Evolutionary conservation across 2,797 vertebrate species (phyloP).

Genomic region (Dryobates pubescens): DNA sequence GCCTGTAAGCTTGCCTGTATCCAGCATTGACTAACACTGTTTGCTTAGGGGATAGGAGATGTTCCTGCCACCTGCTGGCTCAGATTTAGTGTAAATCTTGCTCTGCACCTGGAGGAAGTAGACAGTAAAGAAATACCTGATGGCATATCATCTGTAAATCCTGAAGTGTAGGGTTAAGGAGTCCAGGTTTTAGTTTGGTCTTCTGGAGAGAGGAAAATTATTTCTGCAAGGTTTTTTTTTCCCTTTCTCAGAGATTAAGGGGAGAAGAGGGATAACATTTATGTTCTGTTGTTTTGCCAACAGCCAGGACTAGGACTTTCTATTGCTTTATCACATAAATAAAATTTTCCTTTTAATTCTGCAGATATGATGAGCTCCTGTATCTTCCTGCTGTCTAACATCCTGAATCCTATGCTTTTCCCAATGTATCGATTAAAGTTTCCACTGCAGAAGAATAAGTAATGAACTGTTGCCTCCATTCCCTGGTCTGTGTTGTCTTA

Average conservation of each 20-base stretch:
- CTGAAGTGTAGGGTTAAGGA: background rate
- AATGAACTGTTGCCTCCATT: background rate
- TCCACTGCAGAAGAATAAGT: background rate
- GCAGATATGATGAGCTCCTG: background rate
- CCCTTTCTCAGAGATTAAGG: background rate
- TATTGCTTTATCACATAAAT: background rate
- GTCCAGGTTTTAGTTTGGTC: background rate
- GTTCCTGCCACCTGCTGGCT: constrained; percentile 21
- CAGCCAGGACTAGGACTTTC: background rate
- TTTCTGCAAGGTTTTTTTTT: background rate
- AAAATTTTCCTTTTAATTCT: background rate
- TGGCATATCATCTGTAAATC: background rate
- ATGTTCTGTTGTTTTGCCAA: background rate
- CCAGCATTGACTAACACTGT: background rate
- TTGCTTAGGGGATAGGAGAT: background rate
- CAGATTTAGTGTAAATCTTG: background rate
- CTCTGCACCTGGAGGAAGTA: constrained; percentile 21
- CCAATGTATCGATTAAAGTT: background rate
- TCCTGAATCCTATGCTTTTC: background rate
- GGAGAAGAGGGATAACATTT: background rate
- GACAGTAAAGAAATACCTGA: background rate
- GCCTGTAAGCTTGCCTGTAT: background rate
- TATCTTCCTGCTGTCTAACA: background rate
- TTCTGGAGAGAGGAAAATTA: background rate
- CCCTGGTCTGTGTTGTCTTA: background rate